phyloP scores from a whole-genome alignment of 2,888 invertebrate genomes.

The Apocheima hispidaria region DNA sequence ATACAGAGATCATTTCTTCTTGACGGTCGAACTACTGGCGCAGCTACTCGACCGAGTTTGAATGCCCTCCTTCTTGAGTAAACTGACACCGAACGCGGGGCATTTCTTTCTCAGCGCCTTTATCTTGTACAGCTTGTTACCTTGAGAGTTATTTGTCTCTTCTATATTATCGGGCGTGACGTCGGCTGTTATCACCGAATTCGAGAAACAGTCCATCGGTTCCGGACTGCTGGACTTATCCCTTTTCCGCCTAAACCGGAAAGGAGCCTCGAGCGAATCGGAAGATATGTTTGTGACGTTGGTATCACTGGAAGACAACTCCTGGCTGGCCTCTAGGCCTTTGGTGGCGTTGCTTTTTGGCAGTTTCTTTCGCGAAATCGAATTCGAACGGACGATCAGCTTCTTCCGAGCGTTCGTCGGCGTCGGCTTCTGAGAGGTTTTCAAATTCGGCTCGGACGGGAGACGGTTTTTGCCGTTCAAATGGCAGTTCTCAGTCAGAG shows the following conservation, averaged over 20 bases:
- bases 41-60: conserved; percentile 81
- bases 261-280: conserved; percentile 78
- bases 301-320: conserved; percentile 81
- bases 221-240: conserved; percentile 80
- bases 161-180: conserved; percentile 78
- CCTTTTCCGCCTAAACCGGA: conserved; percentile 77
- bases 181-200: conserved; percentile 76
- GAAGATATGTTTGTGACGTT: conserved; percentile 81
- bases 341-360: conserved; percentile 70
- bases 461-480: conserved; percentile 78
- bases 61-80: conserved; percentile 78
- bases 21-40: conserved; percentile 73
- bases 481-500: conserved; percentile 79
- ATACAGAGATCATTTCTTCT: conserved; percentile 81
- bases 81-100: conserved; percentile 73
- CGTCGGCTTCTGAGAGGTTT: conserved; percentile 59
- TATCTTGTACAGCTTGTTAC: conserved; percentile 81
- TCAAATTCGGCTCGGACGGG: conserved; percentile 76
- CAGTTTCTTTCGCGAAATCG: conserved; percentile 75
- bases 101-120: conserved; percentile 81
- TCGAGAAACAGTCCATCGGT: conserved; percentile 78
- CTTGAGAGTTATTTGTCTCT: conserved; percentile 80
- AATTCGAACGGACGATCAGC: conserved; percentile 75
- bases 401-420: conserved; percentile 71
- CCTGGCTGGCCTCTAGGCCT: conserved; percentile 70